Conservation (phyloP, 2,888 invertebrate species). For the Coelinius sp. region DNA sequence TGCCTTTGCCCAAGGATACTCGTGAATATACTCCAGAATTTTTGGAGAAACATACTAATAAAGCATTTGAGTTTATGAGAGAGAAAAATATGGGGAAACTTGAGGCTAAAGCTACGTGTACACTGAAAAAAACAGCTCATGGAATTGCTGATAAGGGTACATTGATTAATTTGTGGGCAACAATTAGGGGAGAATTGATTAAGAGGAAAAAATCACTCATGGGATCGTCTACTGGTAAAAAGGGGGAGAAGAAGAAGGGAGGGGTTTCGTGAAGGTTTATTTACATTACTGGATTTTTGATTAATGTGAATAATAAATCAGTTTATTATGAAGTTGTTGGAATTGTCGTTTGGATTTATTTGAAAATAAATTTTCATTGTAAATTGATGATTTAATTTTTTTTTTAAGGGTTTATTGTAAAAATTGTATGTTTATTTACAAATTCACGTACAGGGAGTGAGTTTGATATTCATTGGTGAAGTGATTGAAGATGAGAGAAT, state of each 20-base stretch:
- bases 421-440: too few relatives aligned
- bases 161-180: not conserved
- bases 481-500: too few relatives aligned
- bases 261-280: not conserved
- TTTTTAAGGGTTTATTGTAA: too few relatives aligned
- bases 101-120: not conserved
- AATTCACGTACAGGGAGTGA: too few relatives aligned
- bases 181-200: not conserved
- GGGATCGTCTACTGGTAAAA: too few relatives aligned
- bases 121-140: not conserved
- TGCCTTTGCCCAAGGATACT: not conserved
- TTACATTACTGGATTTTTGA: not conserved
- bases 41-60: not conserved
- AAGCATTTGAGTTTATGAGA: not conserved
- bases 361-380: not conserved
- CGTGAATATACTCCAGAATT: not conserved
- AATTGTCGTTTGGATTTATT: not conserved
- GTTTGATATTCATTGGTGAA: too few relatives aligned
- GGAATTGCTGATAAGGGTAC: not conserved
- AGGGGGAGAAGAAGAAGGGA: not conserved
- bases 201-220: not conserved
- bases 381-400: too few relatives aligned
- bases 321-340: not conserved
- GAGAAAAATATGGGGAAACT: not conserved
- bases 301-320: not conserved